Conservation (phyloP, 2,113 vertebrate species). For the Cervus canadensis region DNA sequence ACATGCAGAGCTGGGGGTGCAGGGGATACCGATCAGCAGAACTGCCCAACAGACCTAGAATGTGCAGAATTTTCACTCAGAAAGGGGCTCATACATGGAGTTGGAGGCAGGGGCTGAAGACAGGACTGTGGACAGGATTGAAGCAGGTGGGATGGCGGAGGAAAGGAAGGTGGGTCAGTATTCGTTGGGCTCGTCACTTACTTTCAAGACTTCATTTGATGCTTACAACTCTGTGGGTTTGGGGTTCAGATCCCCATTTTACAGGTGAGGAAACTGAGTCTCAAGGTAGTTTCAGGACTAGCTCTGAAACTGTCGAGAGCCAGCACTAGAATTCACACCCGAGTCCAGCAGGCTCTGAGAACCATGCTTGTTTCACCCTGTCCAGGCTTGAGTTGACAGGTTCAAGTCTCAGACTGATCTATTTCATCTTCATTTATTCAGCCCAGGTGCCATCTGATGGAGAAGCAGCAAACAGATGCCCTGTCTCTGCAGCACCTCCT, state of each 20-base stretch:
- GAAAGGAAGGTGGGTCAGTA: neutral
- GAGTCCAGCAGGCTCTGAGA: neutral
- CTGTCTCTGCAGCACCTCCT: neutral
- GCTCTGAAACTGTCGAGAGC: neutral
- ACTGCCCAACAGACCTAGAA: neutral
- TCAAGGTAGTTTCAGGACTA: neutral
- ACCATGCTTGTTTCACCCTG: neutral
- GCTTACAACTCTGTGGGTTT: neutral
- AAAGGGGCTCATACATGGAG: neutral
- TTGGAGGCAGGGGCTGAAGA: neutral
- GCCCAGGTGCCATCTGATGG: neutral
- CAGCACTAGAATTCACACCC: neutral
- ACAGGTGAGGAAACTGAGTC: neutral
- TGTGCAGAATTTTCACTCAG: neutral
- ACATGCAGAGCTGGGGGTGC: neutral
- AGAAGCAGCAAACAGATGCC: neutral
- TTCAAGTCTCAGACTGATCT: neutral
- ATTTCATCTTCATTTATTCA: neutral
- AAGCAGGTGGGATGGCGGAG: neutral
- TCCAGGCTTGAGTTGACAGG: neutral
- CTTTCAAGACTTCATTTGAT: neutral
- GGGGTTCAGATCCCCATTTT: neutral
- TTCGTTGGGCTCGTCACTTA: neutral
- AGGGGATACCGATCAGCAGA: neutral
- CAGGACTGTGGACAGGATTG: neutral